Percentiles rank a stretch among this genome's conserved stretches.
These are phyloP conservation scores for Etheostoma cragini DNA, from an alignment of 2,113 vertebrate species.

Conservation along the genomic window DNA sequence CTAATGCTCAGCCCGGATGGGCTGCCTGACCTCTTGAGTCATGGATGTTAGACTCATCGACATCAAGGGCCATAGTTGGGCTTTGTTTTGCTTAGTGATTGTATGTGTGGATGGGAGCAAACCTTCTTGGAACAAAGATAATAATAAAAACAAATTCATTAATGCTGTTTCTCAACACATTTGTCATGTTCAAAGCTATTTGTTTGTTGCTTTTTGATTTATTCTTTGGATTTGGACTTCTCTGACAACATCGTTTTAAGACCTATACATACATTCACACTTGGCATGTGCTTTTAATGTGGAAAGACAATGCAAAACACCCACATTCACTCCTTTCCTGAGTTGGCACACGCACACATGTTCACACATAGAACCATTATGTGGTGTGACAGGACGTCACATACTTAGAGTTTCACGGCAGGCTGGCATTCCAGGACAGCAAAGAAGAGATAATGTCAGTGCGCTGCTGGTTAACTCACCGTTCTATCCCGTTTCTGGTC, in stretches of 20 bases:
- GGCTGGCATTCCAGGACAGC: slow-evolving; percentile 71
- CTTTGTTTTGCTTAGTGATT: slow-evolving; percentile 51
- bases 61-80: slow-evolving; percentile 59
- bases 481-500: slow-evolving; percentile 74
- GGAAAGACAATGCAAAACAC: slow-evolving; percentile 48
- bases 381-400: slow-evolving; percentile 63
- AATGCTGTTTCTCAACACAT: slow-evolving; percentile 20
- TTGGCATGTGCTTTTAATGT: slow-evolving; percentile 47
- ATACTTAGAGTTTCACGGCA: slow-evolving; percentile 68
- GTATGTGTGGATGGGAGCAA: slow-evolving; percentile 26
- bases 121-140: slow-evolving; percentile 25
- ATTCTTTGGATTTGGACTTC: slow-evolving; percentile 5
- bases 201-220: neutral
- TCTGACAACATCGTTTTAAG: slow-evolving; percentile 23
- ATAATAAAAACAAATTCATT: slow-evolving; percentile 1
- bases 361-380: slow-evolving; percentile 37
- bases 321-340: slow-evolving; percentile 27
- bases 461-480: slow-evolving; percentile 66
- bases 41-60: slow-evolving; percentile 73
- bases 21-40: slow-evolving; percentile 77
- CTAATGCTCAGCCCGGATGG: slow-evolving; percentile 63
- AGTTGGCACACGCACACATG: slow-evolving; percentile 22
- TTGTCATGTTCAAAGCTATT: slow-evolving; percentile 12
- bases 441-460: slow-evolving; percentile 73
- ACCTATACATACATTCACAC: slow-evolving; percentile 31